Evolutionary conservation across 2,888 invertebrate species (phyloP).

Genomic region (Polymixis flavicincta): DNA sequence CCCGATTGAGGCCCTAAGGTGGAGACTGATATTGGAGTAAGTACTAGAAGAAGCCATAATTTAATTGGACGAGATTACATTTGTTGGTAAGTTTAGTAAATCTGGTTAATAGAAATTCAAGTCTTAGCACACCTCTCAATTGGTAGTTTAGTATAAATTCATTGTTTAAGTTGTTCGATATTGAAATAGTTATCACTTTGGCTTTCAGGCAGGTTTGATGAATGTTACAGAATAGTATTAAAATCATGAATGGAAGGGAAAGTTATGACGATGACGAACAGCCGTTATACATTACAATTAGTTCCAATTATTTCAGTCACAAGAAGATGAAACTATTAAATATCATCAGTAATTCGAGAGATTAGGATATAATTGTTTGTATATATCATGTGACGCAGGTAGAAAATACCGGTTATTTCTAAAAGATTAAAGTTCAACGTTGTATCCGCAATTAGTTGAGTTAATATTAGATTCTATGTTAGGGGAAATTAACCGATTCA

Average conservation of each 20-base stretch:
- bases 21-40: slow-evolving; percentile 3
- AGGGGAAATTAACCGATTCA: slow-evolving; percentile 17
- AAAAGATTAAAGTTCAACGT: slow-evolving; percentile 27
- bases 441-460: slow-evolving; percentile 28
- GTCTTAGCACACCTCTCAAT: background rate
- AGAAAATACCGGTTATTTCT: slow-evolving; percentile 31
- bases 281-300: background rate
- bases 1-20: background rate
- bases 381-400: background rate
- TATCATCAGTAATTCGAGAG: too few species aligned
- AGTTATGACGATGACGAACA: background rate
- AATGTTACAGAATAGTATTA: background rate
- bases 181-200: background rate
- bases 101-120: slow-evolving; percentile 1
- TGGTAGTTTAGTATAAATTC: slow-evolving; percentile 7
- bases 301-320: background rate
- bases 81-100: background rate
- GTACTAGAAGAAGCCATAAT: slow-evolving; percentile 8
- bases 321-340: background rate
- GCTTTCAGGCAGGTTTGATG: background rate
- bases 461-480: slow-evolving; percentile 22
- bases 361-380: slow-evolving; percentile 10
- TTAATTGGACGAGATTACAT: background rate
- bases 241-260: background rate
- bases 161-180: slow-evolving; percentile 2